phyloP scores from a whole-genome alignment of 2,113 vertebrate species.

The Sturnira hondurensis region DNA sequence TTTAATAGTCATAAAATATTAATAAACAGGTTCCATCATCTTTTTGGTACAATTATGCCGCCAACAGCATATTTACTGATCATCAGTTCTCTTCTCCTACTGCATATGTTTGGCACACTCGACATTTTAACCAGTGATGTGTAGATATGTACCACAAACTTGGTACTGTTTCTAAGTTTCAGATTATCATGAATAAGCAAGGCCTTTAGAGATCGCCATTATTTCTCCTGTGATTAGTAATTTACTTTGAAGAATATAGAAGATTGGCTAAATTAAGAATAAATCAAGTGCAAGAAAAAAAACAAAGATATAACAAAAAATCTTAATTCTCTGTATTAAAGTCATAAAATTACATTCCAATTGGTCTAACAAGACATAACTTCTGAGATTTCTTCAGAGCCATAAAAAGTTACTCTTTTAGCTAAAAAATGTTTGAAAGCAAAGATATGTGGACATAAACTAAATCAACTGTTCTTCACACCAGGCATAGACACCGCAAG shows the following conservation, averaged over 20 bases:
- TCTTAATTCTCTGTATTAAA: background rate
- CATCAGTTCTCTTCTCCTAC: background rate
- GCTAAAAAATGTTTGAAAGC: background rate
- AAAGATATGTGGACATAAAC: background rate
- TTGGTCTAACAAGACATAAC: background rate
- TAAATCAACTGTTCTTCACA: background rate
- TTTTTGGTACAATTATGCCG: background rate
- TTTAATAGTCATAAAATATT: constrained; percentile 25
- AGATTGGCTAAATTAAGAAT: background rate
- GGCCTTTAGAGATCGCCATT: background rate
- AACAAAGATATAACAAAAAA: background rate
- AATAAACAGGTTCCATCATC: background rate
- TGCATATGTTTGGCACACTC: background rate
- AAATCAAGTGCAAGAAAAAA: background rate
- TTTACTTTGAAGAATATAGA: background rate
- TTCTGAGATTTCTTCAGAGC: background rate
- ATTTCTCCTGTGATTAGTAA: background rate
- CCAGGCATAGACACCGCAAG: too few species aligned
- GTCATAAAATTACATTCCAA: background rate
- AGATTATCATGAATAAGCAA: background rate
- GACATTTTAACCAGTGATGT: background rate
- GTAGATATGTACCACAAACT: background rate
- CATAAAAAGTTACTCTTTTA: background rate
- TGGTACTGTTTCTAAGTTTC: background rate
- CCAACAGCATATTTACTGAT: background rate